A percentile compares a stretch with the other conserved stretches of the same genome.
Conservation (phyloP, 2,113 vertebrate species). For the Pteruthius melanotis region DNA sequence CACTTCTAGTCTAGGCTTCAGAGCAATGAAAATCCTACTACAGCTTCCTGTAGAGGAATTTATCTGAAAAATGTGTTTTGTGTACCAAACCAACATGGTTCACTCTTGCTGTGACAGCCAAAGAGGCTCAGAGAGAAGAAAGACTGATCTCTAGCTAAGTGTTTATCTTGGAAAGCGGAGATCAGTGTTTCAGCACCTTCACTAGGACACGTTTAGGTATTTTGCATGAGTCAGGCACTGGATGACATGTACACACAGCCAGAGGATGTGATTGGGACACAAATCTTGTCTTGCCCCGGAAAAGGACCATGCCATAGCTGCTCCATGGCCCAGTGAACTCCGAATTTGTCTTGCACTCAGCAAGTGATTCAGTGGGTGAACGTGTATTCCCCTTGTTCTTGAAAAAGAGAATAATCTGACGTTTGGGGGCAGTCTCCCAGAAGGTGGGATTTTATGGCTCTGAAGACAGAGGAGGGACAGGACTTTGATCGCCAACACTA, state of each 20-base stretch:
- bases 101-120: background rate
- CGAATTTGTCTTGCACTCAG: background rate
- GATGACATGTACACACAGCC: background rate
- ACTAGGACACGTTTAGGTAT: background rate
- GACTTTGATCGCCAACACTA: background rate
- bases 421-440: background rate
- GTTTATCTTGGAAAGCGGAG: background rate
- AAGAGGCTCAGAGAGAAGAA: background rate
- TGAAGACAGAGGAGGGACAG: background rate
- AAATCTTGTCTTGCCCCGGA: background rate
- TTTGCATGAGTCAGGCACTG: background rate
- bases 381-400: background rate
- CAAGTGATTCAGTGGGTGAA: background rate
- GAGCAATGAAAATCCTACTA: background rate
- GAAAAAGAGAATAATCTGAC: background rate
- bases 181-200: background rate
- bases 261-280: accelerated
- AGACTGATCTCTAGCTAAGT: background rate
- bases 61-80: background rate
- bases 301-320: background rate
- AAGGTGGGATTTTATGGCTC: background rate
- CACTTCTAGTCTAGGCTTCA: background rate
- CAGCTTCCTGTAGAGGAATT: background rate
- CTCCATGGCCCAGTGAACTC: background rate
- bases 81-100: background rate